Evolutionary conservation across 2,888 invertebrate genomes (phyloP).

Genomic region (Drosophila quasianomalipes): DNA sequence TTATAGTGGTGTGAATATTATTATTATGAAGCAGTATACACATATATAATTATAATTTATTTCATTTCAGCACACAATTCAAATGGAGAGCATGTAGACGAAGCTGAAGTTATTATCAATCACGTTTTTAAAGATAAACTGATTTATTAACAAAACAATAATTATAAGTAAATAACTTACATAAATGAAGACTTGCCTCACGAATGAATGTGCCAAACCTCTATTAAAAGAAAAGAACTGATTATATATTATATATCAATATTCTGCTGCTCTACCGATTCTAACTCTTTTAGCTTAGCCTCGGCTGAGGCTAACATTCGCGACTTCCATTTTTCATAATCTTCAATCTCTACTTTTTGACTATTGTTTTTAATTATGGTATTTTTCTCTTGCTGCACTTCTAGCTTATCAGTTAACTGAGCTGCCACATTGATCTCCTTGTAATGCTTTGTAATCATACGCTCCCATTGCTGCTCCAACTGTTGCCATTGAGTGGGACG

Average conservation of each 20-base stretch:
- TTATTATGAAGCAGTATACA: not conserved
- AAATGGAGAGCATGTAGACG: conserved; percentile 68
- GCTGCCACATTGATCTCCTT: conserved; percentile 30
- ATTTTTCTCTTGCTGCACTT: conserved; percentile 44
- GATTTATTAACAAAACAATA: not conserved
- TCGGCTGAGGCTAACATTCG: conserved; percentile 86
- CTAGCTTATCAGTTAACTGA: conserved; percentile 50
- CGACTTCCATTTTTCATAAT: conserved; percentile 88
- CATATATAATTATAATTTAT: not conserved
- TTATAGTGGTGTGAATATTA: conserved; percentile 68
- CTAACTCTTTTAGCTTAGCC: conserved; percentile 81
- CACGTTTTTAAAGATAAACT: conserved; percentile 24
- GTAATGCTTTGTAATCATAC: conserved; percentile 79
- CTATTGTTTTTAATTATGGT: conserved; percentile 15
- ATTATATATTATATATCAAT: not conserved
- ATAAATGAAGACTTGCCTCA: no score
- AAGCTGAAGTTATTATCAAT: conserved; percentile 65
- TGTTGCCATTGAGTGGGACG: conserved; percentile 88
- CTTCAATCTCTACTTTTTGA: conserved; percentile 84
- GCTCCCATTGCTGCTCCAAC: conserved; percentile 88
- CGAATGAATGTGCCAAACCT: not conserved
- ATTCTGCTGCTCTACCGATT: not conserved
- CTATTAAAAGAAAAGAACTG: not conserved
- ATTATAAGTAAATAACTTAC: not conserved
- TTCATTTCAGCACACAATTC: conserved; percentile 59